Conservation (phyloP, 2,797 vertebrate genomes). For the Pteronotus mesoamericanus region DNA sequence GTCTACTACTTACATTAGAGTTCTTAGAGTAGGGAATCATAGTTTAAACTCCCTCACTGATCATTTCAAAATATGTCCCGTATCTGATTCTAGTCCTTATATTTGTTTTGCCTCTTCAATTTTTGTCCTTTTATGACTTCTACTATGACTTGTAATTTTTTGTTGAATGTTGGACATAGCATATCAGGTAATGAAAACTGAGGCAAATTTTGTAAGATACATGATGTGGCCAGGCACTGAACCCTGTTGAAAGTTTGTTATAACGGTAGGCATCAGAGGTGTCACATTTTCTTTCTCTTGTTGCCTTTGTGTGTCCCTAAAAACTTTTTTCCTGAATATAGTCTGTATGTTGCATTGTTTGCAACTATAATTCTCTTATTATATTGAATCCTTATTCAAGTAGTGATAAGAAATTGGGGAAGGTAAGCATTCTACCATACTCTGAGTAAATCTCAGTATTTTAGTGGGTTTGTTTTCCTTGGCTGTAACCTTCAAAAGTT, state of each 20-base stretch:
- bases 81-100: neutral
- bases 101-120: neutral
- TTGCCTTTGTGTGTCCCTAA: neutral
- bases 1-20: neutral
- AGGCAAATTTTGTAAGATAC: neutral
- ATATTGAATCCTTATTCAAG: neutral
- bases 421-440: neutral
- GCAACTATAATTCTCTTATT: neutral
- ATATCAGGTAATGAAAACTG: neutral
- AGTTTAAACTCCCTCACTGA: neutral
- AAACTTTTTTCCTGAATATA: neutral
- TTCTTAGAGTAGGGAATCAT: neutral
- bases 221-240: neutral
- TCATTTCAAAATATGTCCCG: neutral
- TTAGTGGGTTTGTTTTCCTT: neutral
- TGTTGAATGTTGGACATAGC: neutral
- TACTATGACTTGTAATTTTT: neutral
- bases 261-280: neutral
- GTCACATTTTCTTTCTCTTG: neutral
- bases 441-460: neutral
- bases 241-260: neutral
- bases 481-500: neutral
- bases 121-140: neutral
- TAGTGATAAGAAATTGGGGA: neutral
- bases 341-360: neutral